Conservation (phyloP, 2,888 invertebrate species). For the Dicycla oo region DNA sequence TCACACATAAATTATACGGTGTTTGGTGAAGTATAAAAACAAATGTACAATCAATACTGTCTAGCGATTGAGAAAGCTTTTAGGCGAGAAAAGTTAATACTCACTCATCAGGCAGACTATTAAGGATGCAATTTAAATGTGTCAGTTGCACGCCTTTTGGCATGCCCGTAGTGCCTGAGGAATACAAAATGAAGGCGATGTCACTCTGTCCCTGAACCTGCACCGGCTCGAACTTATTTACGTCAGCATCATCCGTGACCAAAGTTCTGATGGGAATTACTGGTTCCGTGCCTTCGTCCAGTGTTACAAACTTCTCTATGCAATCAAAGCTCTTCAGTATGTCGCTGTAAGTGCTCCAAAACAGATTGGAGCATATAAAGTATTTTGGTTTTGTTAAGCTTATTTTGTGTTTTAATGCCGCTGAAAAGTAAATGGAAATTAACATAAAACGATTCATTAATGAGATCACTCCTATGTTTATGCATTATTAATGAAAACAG, state of each 20-base stretch:
- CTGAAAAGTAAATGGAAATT: conserved; percentile 78
- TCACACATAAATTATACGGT: no score
- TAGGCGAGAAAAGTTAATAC: conserved; percentile 54
- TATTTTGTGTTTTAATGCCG: conserved; percentile 91
- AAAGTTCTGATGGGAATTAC: conserved; percentile 71
- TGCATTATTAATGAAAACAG: conserved; percentile 12
- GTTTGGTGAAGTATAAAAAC: no score
- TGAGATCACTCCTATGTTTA: conserved; percentile 11
- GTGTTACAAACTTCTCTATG: conserved; percentile 73
- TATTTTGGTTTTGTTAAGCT: conserved; percentile 92
- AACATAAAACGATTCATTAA: conserved; percentile 6
- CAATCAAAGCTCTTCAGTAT: conserved; percentile 72
- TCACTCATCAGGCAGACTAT: conserved; percentile 78
- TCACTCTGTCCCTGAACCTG: conserved; percentile 79
- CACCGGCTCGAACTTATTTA: no score
- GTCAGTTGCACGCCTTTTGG: conserved; percentile 92
- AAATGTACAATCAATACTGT: background rate
- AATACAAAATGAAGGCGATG: conserved; percentile 89
- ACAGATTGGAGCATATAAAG: conserved; percentile 91
- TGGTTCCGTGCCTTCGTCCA: conserved; percentile 70
- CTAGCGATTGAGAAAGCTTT: background rate
- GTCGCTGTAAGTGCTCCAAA: conserved; percentile 82
- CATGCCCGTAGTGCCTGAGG: conserved; percentile 93
- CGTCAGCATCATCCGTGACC: conserved; percentile 68
- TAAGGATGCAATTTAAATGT: conserved; percentile 89